These are phyloP conservation scores for Helobdella robusta DNA, from an alignment of 2,888 invertebrate species.

Conservation along the genomic window DNA sequence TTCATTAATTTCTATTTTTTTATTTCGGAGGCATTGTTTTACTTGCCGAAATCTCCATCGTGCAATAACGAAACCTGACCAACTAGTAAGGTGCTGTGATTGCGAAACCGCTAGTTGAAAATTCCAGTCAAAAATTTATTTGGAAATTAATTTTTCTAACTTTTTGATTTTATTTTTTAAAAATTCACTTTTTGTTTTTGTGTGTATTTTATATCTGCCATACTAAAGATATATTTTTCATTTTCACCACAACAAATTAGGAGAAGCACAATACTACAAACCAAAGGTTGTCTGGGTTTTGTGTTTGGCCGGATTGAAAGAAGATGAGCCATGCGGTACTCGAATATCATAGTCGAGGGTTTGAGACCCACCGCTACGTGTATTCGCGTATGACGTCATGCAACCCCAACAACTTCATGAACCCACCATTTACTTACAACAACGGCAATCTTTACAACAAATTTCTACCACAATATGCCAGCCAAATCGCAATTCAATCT, in stretches of 20 bases:
- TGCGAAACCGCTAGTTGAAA: too few species aligned
- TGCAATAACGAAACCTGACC: too few species aligned
- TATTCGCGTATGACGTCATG: conserved; percentile 14
- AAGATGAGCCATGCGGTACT: conserved; percentile 21
- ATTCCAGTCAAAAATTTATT: neutral
- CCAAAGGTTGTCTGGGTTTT: too few species aligned
- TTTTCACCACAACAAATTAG: too few species aligned
- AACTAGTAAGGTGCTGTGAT: too few species aligned
- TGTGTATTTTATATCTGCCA: too few species aligned
- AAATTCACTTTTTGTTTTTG: too few species aligned
- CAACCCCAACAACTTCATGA: neutral
- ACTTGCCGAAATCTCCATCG: neutral
- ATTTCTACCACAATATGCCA: neutral
- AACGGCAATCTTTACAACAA: neutral
- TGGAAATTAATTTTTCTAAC: too few species aligned
- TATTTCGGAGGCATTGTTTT: neutral
- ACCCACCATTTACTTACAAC: conserved; percentile 3
- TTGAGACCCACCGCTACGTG: conserved; percentile 23
- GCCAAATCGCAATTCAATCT: neutral
- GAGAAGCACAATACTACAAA: too few species aligned
- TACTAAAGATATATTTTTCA: too few species aligned
- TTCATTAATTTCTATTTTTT: neutral
- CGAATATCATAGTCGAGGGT: conserved; percentile 24
- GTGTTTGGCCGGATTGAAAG: too few species aligned
- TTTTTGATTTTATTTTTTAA: too few species aligned